phyloP scores from a whole-genome alignment of 1,140 invertebrate genomes.

The Piezodorus guildinii region DNA sequence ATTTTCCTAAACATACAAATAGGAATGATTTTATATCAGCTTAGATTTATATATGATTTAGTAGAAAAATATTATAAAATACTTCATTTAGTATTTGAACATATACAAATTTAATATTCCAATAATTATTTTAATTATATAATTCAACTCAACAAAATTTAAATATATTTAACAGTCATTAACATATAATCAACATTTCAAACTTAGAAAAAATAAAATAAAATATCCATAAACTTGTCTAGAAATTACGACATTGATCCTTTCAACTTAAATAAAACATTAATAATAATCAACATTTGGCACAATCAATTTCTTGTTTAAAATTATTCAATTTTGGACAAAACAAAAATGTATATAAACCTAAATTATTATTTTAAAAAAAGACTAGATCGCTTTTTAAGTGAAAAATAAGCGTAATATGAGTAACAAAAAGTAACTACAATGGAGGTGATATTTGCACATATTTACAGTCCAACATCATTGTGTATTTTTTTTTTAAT shows the following conservation, averaged over 20 bases:
- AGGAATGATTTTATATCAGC: not conserved
- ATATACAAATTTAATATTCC: not conserved
- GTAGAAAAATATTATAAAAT: constrained; percentile 5
- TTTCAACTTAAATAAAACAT: not conserved
- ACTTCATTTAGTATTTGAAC: constrained; percentile 4
- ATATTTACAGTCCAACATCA: not conserved
- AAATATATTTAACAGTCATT: not conserved
- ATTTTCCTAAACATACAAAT: not conserved
- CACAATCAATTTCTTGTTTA: too few species aligned
- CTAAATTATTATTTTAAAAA: too few species aligned
- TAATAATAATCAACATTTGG: too few species aligned
- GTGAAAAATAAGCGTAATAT: not conserved
- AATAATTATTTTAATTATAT: not conserved
- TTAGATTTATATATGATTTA: not conserved
- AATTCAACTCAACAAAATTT: not conserved
- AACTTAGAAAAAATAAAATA: not conserved
- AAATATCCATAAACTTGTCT: not conserved
- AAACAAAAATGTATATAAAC: too few species aligned
- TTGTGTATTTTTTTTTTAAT: not conserved
- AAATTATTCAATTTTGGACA: too few species aligned
- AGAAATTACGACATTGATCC: not conserved
- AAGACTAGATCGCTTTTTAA: too few species aligned
- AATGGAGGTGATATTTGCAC: not conserved
- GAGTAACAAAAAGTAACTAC: not conserved
- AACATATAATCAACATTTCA: not conserved